Percentiles rank a stretch among this genome's conserved stretches.
Evolutionary conservation across 2,888 invertebrate species (phyloP).

Genomic region (Ecdyonurus torrentis): DNA sequence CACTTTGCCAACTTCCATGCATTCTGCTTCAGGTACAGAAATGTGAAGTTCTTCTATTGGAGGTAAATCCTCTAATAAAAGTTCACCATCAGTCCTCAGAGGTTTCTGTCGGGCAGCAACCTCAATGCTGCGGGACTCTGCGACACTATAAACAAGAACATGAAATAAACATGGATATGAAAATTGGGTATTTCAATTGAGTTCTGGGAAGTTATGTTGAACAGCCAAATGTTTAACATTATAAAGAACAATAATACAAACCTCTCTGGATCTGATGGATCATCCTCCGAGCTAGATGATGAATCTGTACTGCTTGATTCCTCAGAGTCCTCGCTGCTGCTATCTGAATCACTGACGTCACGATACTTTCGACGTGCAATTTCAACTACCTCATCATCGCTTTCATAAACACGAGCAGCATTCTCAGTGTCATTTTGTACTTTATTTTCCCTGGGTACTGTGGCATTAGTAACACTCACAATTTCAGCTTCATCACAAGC

Average conservation of each 20-base stretch:
- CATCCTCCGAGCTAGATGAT: not conserved
- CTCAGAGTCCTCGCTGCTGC: not conserved
- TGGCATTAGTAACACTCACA: too few relatives aligned
- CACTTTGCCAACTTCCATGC: slow-evolving; percentile 54
- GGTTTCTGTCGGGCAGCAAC: slow-evolving; percentile 13
- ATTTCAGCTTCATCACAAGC: too few relatives aligned
- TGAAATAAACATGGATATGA: too few relatives aligned
- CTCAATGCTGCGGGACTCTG: not conserved
- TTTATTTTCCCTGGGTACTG: too few relatives aligned
- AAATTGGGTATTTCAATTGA: too few relatives aligned
- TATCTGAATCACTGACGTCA: not conserved
- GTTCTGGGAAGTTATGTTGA: too few relatives aligned
- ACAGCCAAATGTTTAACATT: too few relatives aligned
- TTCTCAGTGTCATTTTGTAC: too few relatives aligned
- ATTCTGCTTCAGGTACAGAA: slow-evolving; percentile 56
- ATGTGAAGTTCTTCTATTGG: slow-evolving; percentile 68
- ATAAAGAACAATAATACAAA: too few relatives aligned
- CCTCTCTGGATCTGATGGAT: not conserved
- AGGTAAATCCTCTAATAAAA: slow-evolving; percentile 51
- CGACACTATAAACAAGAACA: not conserved
- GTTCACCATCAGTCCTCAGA: slow-evolving; percentile 34
- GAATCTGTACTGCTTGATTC: not conserved
- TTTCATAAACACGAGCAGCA: not conserved
- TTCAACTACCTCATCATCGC: not conserved
- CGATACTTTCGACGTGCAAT: not conserved